These are phyloP conservation scores for Lepus timidus DNA, from an alignment of 2,113 vertebrate species.

Conservation along the genomic window DNA sequence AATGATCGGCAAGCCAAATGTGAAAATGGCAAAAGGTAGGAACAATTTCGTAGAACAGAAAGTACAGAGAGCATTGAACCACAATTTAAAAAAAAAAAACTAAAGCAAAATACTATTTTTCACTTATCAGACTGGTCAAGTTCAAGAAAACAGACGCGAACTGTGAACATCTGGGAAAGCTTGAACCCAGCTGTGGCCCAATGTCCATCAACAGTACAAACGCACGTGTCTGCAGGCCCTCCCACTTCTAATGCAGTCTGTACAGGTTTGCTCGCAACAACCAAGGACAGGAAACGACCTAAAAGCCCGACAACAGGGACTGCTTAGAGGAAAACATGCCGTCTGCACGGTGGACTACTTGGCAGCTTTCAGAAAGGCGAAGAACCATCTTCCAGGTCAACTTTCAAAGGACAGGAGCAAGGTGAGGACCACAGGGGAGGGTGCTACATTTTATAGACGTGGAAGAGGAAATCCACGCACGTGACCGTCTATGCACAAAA, in stretches of 20 bases:
- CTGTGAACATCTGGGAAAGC: background rate
- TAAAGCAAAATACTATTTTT: background rate
- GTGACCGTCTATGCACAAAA: fast-evolving
- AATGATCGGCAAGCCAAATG: background rate
- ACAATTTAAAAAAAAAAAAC: background rate
- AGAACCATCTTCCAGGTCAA: background rate
- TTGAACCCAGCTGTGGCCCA: background rate
- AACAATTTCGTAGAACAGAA: background rate
- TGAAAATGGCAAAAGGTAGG: background rate
- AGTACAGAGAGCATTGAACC: background rate
- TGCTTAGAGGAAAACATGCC: background rate
- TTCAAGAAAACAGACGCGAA: background rate
- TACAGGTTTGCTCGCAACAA: background rate
- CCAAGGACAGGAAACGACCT: background rate
- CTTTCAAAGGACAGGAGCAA: background rate
- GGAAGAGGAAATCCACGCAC: background rate
- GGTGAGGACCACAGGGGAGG: too few relatives aligned
- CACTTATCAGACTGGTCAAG: background rate
- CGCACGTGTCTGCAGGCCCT: background rate
- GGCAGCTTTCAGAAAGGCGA: fast-evolving
- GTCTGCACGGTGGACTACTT: fast-evolving
- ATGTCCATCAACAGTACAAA: background rate
- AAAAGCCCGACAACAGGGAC: background rate
- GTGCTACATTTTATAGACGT: fast-evolving
- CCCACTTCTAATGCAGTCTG: background rate